A percentile compares a stretch with the other conserved stretches of the same genome.
Conservation (phyloP, 2,113 vertebrate species). For the Sus scrofa region T2T-Sscrofa CM000817.6:142423501-142424000, state of each 20-base stretch:
- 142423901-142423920: not conserved
- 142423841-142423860: not conserved
- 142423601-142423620: not conserved
- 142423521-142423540: not conserved
- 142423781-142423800: not conserved
- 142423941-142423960: not conserved
- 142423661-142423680: not conserved
- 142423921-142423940: not conserved
- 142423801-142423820: not conserved
- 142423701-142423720: not conserved
- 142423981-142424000: not conserved
- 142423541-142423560: not conserved
- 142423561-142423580: rapidly evolving
- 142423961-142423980: not conserved
- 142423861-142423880: not conserved
- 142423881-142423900: not conserved
- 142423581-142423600: not conserved
- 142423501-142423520: not conserved
- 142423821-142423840: not conserved
- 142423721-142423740: constrained; percentile 22
- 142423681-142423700: constrained; percentile 32
- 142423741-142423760: not conserved
- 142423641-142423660: not conserved
- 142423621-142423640: not conserved
- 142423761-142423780: not conserved